Percentiles rank a stretch among this genome's conserved stretches.
Evolutionary conservation across 2,113 vertebrate genomes (phyloP).

Genomic region (Malurus melanocephalus): DNA sequence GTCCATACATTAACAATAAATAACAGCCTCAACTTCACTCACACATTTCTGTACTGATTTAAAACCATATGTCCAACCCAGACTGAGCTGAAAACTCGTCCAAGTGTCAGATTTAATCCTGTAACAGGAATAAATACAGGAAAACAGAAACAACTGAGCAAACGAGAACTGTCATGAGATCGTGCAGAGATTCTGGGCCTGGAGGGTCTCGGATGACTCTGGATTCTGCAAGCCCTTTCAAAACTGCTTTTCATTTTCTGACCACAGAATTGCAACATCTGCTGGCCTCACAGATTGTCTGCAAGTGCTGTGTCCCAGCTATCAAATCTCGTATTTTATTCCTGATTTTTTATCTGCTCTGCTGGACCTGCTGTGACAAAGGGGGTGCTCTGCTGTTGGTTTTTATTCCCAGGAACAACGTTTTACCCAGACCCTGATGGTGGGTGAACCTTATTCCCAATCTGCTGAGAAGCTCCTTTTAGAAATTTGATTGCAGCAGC

Average conservation of each 20-base stretch:
- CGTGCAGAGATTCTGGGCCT: not conserved
- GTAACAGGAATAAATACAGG: no score
- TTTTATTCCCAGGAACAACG: not conserved
- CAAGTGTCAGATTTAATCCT: not conserved
- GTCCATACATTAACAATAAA: not conserved
- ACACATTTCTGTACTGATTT: not conserved
- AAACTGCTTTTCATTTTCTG: constrained; percentile 5
- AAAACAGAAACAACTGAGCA: not conserved
- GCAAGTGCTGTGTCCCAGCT: not conserved
- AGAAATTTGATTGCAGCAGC: not conserved
- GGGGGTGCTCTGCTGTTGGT: not conserved
- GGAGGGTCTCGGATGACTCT: not conserved
- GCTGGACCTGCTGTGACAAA: not conserved
- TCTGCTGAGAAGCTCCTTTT: not conserved
- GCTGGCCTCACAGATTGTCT: not conserved
- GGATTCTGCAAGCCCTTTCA: not conserved
- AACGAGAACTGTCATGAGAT: not conserved
- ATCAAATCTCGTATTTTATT: not conserved
- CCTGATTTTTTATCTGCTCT: not conserved
- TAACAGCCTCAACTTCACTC: not conserved
- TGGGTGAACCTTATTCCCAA: no score
- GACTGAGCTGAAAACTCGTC: not conserved
- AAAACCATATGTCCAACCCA: not conserved
- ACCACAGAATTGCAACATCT: not conserved
- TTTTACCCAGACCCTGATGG: not conserved